Base-by-base conservation (phyloP, 2,888 invertebrate species). In the Coenonympha glycerion region DNA sequence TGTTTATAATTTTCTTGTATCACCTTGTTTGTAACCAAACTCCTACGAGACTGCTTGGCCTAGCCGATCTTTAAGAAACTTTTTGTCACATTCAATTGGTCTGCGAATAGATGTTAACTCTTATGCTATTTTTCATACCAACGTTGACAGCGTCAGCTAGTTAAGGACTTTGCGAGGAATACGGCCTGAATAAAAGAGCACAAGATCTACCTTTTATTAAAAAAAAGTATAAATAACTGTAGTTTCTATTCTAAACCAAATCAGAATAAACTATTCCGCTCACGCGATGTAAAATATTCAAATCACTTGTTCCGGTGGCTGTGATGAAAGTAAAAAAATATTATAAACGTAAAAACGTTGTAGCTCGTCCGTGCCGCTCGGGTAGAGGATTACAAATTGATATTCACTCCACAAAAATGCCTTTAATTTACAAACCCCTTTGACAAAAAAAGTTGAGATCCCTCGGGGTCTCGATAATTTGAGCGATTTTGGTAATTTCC, bases 401-500 rank as follows among this genome's bases (percentile, higher is more conserved):
- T 48, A 48, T 40, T 44, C 24, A 39, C 37, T 39, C 39, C 40
- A 21, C 41, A 56, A 58, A 53, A 50, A 55, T 53, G 40, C 56
- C 36, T 61, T 60, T 56, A 58, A 64, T 58, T 61, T 55, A 41
- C 57, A 61, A 59, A 57, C 55, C 57, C 49, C 48, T 47, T 58
- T 53, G 49, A 54, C 49, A 57, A 58, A 57, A 60, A 56, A 56
- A 41, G 45, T n/a, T n/a, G n/a, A n/a, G n/a, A n/a, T n/a, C 40
- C 52, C 46, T 58, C 55, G 60, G 47, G 49, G 31, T 52, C 46
- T 57, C 52, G 59, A 59, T 64, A 66, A 64, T 66, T 65, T 63
- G 61, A 64, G 60, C 60, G 62, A 60, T n/a, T 63, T 62, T 61
- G 56, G 57, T 61, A 64, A 64, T 62, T 61, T 60, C 54, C 59